Percentiles rank a stretch among this genome's conserved stretches.
phyloP scores from a whole-genome alignment of 2,113 vertebrate species.

The Pristiophorus japonicus region DNA sequence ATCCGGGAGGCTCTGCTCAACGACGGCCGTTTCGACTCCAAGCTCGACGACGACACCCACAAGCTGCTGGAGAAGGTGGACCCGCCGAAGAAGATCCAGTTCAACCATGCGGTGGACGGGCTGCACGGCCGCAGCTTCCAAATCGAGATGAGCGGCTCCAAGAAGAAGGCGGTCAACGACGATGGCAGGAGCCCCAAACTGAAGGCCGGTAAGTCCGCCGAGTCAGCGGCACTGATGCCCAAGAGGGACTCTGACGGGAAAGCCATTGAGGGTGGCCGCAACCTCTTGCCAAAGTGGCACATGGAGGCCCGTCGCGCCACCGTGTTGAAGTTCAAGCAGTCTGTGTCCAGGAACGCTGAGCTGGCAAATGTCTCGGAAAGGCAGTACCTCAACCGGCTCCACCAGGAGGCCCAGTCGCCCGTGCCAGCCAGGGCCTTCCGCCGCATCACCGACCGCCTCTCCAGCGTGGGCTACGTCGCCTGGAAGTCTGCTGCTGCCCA shows the following conservation, averaged over 20 bases:
- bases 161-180: background rate
- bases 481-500: background rate
- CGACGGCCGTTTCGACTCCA: background rate
- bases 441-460: background rate
- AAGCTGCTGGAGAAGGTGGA: constrained; percentile 21
- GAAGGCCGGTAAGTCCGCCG: too few relatives aligned
- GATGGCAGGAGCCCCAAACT: background rate
- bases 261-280: background rate
- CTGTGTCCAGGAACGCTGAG: background rate
- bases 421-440: background rate
- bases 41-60: background rate
- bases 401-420: background rate
- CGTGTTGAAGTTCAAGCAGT: background rate
- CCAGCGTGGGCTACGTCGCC: background rate
- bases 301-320: background rate
- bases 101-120: background rate
- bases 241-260: background rate
- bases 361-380: background rate
- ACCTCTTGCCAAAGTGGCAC: background rate
- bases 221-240: background rate
- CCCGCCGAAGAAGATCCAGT: background rate
- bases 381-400: background rate
- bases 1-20: background rate
- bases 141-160: background rate
- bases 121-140: background rate